Evolutionary conservation across 1,140 invertebrate species (phyloP).

Genomic region (Drosophila gunungcola): DNA sequence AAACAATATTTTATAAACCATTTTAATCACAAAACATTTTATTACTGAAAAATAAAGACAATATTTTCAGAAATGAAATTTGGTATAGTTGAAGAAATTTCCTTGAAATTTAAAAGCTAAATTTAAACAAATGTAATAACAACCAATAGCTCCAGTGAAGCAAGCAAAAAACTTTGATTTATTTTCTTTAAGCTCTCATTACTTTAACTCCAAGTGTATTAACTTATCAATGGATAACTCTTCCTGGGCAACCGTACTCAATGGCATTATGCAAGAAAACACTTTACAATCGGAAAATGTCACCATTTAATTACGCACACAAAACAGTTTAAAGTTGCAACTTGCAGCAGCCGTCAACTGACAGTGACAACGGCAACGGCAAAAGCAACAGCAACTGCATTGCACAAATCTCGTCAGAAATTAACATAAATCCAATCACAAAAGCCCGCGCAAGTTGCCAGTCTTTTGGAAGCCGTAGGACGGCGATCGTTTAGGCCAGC

Average conservation of each 20-base stretch:
- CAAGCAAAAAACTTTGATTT: too few species aligned
- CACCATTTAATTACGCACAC: slow-evolving; percentile 82
- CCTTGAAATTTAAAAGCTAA: too few species aligned
- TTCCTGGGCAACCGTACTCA: not conserved
- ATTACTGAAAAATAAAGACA: not conserved
- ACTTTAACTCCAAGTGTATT: not conserved
- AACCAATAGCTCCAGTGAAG: too few species aligned
- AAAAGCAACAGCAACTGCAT: slow-evolving; percentile 46
- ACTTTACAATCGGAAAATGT: slow-evolving; percentile 80
- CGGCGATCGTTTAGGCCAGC: slow-evolving; percentile 56
- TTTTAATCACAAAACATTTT: too few species aligned
- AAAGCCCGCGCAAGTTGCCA: slow-evolving; percentile 65
- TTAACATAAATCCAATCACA: slow-evolving; percentile 82
- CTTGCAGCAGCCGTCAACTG: slow-evolving; percentile 68
- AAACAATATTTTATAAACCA: too few species aligned
- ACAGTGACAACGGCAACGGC: slow-evolving; percentile 49
- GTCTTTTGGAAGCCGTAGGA: slow-evolving; percentile 63
- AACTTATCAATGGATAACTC: slow-evolving; percentile 23
- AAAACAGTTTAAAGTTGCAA: slow-evolving; percentile 75
- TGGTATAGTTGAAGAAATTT: too few species aligned
- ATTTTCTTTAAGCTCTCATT: too few species aligned
- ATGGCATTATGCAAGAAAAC: slow-evolving; percentile 36
- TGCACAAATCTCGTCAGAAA: slow-evolving; percentile 81
- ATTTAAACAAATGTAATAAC: too few species aligned
- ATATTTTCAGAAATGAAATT: not conserved